Percentiles rank a stretch among this genome's conserved stretches.
phyloP scores from a whole-genome alignment of 2,888 invertebrate genomes.

The Brachyptera putata region DNA sequence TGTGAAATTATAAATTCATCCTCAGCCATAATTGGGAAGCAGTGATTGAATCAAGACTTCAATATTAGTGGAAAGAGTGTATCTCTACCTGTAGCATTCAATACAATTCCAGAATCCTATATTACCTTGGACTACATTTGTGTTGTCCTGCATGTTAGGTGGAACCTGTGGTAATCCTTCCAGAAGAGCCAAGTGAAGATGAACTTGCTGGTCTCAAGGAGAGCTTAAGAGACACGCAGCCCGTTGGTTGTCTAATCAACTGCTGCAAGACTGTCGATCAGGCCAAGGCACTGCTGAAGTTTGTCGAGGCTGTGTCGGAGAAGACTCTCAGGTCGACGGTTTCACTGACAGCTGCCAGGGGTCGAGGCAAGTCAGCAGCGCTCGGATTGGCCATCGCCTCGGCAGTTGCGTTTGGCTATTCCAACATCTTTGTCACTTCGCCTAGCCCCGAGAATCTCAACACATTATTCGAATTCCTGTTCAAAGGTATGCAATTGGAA shows the following conservation, averaged over 20 bases:
- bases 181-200: constrained; percentile 50
- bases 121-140: too few species aligned
- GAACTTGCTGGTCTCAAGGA: constrained; percentile 74
- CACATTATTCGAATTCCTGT: constrained; percentile 93
- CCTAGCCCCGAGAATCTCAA: constrained; percentile 97
- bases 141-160: too few species aligned
- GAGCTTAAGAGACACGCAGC: constrained; percentile 84
- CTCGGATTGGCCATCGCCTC: constrained; percentile 88
- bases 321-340: constrained; percentile 85
- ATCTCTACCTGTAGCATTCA: too few species aligned
- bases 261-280: constrained; percentile 92
- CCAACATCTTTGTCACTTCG: constrained; percentile 95
- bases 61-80: too few species aligned
- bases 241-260: constrained; percentile 82
- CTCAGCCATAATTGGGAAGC: too few species aligned
- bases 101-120: too few species aligned
- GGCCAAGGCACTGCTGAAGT: constrained; percentile 40
- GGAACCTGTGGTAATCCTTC: constrained; percentile 54
- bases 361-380: constrained; percentile 97
- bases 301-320: constrained; percentile 71
- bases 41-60: too few species aligned
- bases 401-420: constrained; percentile 77
- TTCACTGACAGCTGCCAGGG: constrained; percentile 92
- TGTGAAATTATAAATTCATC: too few species aligned
- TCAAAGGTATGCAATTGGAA: constrained; percentile 60